A percentile compares a stretch with the other conserved stretches of the same genome.
Conservation (phyloP, 1,140 invertebrate species). For the Philopotamus ludificatus region DNA sequence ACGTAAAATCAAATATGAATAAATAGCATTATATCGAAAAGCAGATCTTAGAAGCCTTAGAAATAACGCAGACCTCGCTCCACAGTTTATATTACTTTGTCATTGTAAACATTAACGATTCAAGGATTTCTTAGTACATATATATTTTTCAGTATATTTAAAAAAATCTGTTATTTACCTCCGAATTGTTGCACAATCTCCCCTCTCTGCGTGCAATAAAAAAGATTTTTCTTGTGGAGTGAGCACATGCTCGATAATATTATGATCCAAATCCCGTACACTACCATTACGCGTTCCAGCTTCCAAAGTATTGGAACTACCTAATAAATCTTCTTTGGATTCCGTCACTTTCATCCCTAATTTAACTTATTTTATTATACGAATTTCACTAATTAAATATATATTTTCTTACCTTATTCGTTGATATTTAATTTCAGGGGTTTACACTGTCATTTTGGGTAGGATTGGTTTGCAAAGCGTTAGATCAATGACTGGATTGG, state of each 20-base stretch:
- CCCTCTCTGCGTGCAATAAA: constrained; percentile 80
- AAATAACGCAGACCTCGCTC: too few species aligned
- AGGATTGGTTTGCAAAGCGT: too few species aligned
- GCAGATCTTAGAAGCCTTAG: constrained; percentile 7
- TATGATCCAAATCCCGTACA: constrained; percentile 47
- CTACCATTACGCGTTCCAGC: constrained; percentile 45
- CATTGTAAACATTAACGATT: too few species aligned
- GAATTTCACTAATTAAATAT: not conserved
- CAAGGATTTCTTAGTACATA: not conserved
- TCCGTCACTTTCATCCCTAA: constrained; percentile 49
- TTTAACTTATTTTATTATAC: not conserved
- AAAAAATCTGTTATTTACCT: too few species aligned
- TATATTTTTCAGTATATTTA: too few species aligned
- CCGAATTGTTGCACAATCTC: constrained; percentile 80
- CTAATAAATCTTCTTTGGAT: constrained; percentile 53
- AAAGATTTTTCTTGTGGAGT: constrained; percentile 81
- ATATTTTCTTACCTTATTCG: not conserved
- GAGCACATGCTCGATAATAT: constrained; percentile 64
- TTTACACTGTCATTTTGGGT: too few species aligned
- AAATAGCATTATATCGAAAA: not conserved
- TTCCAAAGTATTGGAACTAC: constrained; percentile 39
- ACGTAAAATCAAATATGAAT: constrained; percentile 13
- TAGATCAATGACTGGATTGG: not conserved
- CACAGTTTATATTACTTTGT: too few species aligned
- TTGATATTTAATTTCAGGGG: not conserved